phyloP scores from a whole-genome alignment of 2,888 invertebrate species.

The Drosophila leonis region DNA sequence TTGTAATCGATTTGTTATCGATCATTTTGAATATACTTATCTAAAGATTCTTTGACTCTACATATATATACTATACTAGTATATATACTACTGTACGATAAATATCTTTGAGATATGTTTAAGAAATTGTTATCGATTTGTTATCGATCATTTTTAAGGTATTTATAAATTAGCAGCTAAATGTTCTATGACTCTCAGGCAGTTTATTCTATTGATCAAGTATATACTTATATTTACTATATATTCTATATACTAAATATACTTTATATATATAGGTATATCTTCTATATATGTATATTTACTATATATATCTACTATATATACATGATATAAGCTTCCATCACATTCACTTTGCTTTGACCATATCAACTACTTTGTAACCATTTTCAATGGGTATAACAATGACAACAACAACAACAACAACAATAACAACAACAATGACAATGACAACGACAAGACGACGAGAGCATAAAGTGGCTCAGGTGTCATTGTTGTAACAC shows the following conservation, averaged over 20 bases:
- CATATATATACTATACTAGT: not conserved
- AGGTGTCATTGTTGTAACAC: conserved; percentile 23
- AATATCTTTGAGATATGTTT: not conserved
- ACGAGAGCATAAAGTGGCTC: conserved; percentile 15
- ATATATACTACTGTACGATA: not conserved
- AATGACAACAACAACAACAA: conserved; percentile 2
- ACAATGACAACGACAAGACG: conserved; percentile 5
- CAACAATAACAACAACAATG: conserved; percentile 7
- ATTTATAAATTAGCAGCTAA: not conserved
- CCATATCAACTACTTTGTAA: not conserved
- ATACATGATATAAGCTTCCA: not conserved
- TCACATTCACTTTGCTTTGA: not conserved
- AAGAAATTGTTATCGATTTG: not conserved
- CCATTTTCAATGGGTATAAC: not conserved
- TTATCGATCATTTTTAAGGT: not conserved
- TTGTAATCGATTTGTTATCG: no score
- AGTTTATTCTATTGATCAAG: not conserved
- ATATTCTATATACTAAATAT: not conserved
- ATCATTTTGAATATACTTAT: no score
- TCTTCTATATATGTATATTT: not conserved
- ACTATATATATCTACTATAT: not conserved
- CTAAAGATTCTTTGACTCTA: no score
- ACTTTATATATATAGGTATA: no score
- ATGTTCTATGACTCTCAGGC: not conserved
- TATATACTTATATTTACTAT: not conserved